These are phyloP conservation scores for Anhinga anhinga DNA, from an alignment of 2,113 vertebrate species.

Conservation along the genomic window DNA sequence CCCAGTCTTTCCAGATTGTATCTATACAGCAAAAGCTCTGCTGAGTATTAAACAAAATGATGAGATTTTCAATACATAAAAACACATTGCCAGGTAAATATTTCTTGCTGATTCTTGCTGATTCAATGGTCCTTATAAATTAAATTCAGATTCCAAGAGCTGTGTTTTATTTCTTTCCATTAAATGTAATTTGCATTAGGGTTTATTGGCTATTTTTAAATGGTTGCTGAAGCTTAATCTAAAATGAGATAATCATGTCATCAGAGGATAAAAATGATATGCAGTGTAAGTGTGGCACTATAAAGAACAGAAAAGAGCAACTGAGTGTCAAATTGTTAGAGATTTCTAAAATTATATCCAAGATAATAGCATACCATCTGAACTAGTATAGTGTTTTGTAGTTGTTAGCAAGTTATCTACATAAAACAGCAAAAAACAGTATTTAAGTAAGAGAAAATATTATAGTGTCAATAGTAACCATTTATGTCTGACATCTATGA, in stretches of 20 bases:
- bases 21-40: neutral
- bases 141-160: conserved; percentile 22
- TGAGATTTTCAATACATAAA: conserved; percentile 28
- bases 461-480: neutral
- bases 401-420: neutral
- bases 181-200: conserved; percentile 13
- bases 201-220: conserved; percentile 56
- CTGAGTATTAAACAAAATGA: neutral
- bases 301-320: neutral
- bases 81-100: conserved; percentile 34
- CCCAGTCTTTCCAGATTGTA: neutral
- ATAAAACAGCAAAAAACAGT: neutral
- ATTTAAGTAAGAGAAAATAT: neutral
- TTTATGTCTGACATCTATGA: neutral
- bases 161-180: neutral
- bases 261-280: conserved; percentile 49
- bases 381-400: neutral
- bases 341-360: neutral
- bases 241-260: conserved; percentile 42
- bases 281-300: neutral
- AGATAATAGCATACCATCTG: neutral
- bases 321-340: neutral
- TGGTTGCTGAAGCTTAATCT: conserved; percentile 48
- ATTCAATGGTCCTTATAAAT: conserved; percentile 47
- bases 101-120: conserved; percentile 58